Evolutionary conservation across 2,797 vertebrate genomes (phyloP), one percentile per base, ranked within the genome.

Genomic region (Sebastolobus altivelis): DNA sequence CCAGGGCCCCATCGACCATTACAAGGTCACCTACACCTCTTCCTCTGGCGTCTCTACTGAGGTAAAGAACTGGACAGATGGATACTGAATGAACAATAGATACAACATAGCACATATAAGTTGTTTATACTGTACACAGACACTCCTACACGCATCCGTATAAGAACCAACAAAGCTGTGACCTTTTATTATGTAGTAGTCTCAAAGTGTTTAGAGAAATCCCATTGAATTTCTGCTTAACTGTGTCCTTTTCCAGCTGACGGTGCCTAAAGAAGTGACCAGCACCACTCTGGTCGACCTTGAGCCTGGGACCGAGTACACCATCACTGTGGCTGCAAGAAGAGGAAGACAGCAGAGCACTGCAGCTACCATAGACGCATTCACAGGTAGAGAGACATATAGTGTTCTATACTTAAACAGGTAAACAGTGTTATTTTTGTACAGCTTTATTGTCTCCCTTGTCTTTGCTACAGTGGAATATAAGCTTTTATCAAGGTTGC

Each of bases 261-360:
- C 96, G 0, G 97, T 98, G 67, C 95, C 97, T 65, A 96, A 84
- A 87, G 96, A 98, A 0, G 81, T 93, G 52, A 97, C 95, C 8
- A 95, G 95, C 8, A 95, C 97, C 58, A 98, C 96, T 0, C 93
- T 99, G 87, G 95, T 90, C 0, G 97, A 97, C 72, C 95, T 99
- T 55, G 97, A 99, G 81, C 97, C 99, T 0, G 97, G 97, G n/a
- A 98, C 97, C 0, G 98, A 99, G 87, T 99, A 99, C 92, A 98
- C 97, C 43, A 97, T 99, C 82, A 98, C 97, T 0, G 96, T 99
- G 69, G 96, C 96, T 0, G 98, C 99, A 0, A 97, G 97, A 80
- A 95, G 99, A 72, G 99, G 99, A 55, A 93, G 98, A 33, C 98
- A 99, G 88, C 98, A 99, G 87, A 99, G 99, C 85, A 87, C 95